Percentiles rank a stretch among this genome's conserved stretches.
These are phyloP conservation scores for Eupithecia dodoneata DNA, from an alignment of 2,888 invertebrate genomes.

Conservation along the genomic window DNA sequence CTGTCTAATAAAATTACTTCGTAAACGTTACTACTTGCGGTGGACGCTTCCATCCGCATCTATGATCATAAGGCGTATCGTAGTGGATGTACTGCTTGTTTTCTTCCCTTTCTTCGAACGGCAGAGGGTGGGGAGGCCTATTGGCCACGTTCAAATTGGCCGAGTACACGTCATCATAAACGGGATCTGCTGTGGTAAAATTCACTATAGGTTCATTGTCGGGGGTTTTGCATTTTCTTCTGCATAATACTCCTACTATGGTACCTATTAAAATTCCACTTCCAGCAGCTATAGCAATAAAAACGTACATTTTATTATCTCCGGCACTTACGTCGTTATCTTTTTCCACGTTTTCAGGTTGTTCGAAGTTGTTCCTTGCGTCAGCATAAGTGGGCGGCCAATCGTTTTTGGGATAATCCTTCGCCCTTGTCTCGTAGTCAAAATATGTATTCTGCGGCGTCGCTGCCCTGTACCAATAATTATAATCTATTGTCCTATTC, in stretches of 20 bases:
- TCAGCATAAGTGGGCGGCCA: neutral
- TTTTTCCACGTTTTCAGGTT: neutral
- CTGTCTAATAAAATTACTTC: neutral
- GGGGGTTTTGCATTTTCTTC: neutral
- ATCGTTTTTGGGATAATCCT: neutral
- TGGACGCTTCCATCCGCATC: constrained; percentile 9
- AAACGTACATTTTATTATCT: neutral
- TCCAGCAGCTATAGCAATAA: neutral
- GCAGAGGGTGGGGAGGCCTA: constrained; percentile 17
- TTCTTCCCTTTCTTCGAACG: constrained; percentile 16
- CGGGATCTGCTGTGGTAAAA: constrained; percentile 1
- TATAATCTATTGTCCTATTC: neutral
- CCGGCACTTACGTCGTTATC: neutral
- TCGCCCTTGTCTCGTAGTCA: too few relatives aligned
- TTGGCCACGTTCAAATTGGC: neutral
- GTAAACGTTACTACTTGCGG: neutral
- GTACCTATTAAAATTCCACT: neutral
- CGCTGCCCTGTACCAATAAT: neutral
- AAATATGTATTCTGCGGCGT: neutral
- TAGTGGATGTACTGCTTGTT: constrained; percentile 22
- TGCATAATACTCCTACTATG: neutral
- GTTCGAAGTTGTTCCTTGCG: neutral
- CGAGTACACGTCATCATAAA: constrained; percentile 12
- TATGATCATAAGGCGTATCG: constrained; percentile 26
- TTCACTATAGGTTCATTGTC: neutral